Conservation (phyloP, 2,113 vertebrate genomes). For the Nesoenas mayeri region DNA sequence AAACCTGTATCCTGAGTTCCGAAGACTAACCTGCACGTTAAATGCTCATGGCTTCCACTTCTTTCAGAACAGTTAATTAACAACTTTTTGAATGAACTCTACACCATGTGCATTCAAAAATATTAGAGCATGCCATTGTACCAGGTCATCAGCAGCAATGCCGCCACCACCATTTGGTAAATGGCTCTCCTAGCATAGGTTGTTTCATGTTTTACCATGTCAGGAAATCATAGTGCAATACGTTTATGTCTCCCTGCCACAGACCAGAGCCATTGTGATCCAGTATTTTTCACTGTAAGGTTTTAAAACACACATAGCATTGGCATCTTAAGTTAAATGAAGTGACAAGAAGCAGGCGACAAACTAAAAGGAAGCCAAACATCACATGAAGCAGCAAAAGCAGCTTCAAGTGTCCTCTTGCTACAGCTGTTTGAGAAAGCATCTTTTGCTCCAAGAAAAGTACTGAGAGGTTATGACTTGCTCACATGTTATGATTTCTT, state of each 20-base stretch:
- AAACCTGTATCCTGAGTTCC: not conserved
- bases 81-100: not conserved
- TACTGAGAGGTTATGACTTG: not conserved
- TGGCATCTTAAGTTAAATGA: not conserved
- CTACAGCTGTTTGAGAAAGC: not conserved
- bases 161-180: not conserved
- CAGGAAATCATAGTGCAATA: not conserved
- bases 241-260: not conserved
- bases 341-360: not conserved
- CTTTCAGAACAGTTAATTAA: not conserved
- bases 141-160: not conserved
- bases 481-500: not conserved
- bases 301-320: not conserved
- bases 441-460: not conserved
- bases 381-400: not conserved
- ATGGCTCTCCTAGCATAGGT: not conserved
- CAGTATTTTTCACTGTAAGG: not conserved
- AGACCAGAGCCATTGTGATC: not conserved
- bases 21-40: not conserved
- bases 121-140: not conserved
- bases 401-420: not conserved
- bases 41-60: not conserved
- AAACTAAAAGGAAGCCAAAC: not conserved
- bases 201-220: not conserved
- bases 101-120: not conserved